Base-by-base conservation (phyloP, 1,140 invertebrate genomes). In the Penaeus vannamei region DNA sequence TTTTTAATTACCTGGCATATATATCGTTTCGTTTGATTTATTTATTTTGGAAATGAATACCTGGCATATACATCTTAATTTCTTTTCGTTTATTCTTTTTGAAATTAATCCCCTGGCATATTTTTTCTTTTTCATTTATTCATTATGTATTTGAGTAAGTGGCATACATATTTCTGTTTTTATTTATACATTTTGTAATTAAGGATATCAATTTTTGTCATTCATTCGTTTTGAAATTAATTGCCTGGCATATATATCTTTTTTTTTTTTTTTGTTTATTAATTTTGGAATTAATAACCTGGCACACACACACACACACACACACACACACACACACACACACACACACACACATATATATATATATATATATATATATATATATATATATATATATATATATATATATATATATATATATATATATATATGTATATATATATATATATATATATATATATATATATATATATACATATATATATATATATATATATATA, bases 281-380 rank as follows among this genome's bases (percentile, higher is more conserved):
- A n/a, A n/a, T n/a, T n/a, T n/a, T n/a, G n/a, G n/a, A n/a, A n/a
- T n/a, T n/a, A n/a, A n/a, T n/a, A n/a, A n/a, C n/a, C n/a, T n/a
- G n/a, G n/a, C n/a, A n/a, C n/a, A 64, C 62, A 64, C 62, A 64
- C 62, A n/a, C 17, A n/a, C 62, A n/a, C 62, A 64, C 62, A 64
- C 62, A 64, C 62, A 64, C 62, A 64, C 62, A 64, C 62, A 64
- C 62, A 64, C 62, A 64, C 62, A 64, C 62, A 64, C 62, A 64
- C 62, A 64, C 62, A 64, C 62, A 64, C 62, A 64, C 62, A 64
- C 62, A 64, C 62, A 64, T n/a, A 64, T n/a, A 64, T n/a, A 64
- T n/a, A 64, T n/a, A 64, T n/a, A 64, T n/a, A 64, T n/a, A 64
- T n/a, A 64, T n/a, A 64, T n/a, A 64, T n/a, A 64, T n/a, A 64